Evolutionary conservation across 2,888 invertebrate genomes (phyloP), one percentile per base, ranked within the genome.

Genomic region (Dryomyza anilis): DNA sequence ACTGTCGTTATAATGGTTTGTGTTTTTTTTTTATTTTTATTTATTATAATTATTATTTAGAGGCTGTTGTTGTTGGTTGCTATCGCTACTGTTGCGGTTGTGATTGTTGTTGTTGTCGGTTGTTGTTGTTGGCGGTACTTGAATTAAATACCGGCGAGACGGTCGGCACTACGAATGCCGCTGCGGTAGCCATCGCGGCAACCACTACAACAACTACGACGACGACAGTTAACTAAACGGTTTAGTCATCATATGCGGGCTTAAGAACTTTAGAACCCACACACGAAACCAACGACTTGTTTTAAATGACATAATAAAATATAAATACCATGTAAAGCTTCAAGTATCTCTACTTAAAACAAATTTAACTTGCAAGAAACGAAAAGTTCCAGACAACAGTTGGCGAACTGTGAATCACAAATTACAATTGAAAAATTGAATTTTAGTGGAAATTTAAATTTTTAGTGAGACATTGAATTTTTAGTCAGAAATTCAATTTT

Each of bases 1-100:
- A 63, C 63, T 56, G 55, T 56, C 46, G 55, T 55, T 23, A 56
- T 55, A 43, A 45, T 39, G 53, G 55, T 33, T 36, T 16, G 23
- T 52, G 16, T 12, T 29, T 55, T 12, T 12, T 36, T 12, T 29
- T 53, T 52, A n/a, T 30, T 53, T 25, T 52, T 48, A 7, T 14
- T 48, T 21, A 6, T 48, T 7, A 3, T 19, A 16, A 16, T 46
- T 6, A 6, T 12, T 6, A 6, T 33, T 33, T 12, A 33, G 39
- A 3, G 12, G 4, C 39, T 7, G 8, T n/a, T 48, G 19, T 21
- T 50, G 27, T 27, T 50, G 23, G 10, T 36, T 33, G 21, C 33
- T 12, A 36, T 21, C n/a, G 53, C 53, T 53, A 29, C 33, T 19
- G 30, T 53, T 53, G 55, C 23, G 12, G 21, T 55, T 55, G 33